Percentiles rank a stretch among this genome's conserved stretches.
These are phyloP conservation scores for Protonemura montana DNA, from an alignment of 2,888 invertebrate species.

Conservation along the genomic window DNA sequence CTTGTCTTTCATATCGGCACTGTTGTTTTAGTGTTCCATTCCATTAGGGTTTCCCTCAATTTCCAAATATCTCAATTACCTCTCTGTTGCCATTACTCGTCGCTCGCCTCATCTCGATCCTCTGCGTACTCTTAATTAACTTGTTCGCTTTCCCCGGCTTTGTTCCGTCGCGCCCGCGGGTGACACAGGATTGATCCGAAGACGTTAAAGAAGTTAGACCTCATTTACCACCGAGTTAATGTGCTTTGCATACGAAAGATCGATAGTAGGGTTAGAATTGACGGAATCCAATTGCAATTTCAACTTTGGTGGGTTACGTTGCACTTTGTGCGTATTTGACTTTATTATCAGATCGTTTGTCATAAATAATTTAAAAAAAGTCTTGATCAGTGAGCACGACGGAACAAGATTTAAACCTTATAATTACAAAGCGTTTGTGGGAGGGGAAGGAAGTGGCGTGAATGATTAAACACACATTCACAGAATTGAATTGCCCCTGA, in stretches of 20 bases:
- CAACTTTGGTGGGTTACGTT: background rate
- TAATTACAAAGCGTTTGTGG: too few relatives aligned
- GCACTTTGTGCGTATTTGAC: too few relatives aligned
- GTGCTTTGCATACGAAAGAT: background rate
- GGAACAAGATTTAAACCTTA: too few relatives aligned
- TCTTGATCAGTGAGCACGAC: too few relatives aligned
- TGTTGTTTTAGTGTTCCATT: conserved; percentile 14
- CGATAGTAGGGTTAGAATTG: background rate
- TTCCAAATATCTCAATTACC: conserved; percentile 29
- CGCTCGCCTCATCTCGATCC: background rate
- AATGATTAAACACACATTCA: background rate
- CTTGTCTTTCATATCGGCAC: background rate
- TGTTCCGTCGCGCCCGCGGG: background rate
- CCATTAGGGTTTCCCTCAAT: background rate
- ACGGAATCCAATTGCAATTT: background rate
- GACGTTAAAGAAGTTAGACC: conserved; percentile 1
- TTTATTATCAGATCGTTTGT: too few relatives aligned
- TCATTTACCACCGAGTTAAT: background rate
- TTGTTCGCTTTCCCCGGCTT: conserved; percentile 3
- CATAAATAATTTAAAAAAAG: too few relatives aligned
- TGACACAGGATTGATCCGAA: conserved; percentile 16
- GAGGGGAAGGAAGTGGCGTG: too few relatives aligned
- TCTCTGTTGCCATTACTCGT: conserved; percentile 29
- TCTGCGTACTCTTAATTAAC: conserved; percentile 22
- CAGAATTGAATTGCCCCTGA: background rate